phyloP scores from a whole-genome alignment of 2,888 invertebrate genomes.

The Zygothrica quintamaculata region DNA sequence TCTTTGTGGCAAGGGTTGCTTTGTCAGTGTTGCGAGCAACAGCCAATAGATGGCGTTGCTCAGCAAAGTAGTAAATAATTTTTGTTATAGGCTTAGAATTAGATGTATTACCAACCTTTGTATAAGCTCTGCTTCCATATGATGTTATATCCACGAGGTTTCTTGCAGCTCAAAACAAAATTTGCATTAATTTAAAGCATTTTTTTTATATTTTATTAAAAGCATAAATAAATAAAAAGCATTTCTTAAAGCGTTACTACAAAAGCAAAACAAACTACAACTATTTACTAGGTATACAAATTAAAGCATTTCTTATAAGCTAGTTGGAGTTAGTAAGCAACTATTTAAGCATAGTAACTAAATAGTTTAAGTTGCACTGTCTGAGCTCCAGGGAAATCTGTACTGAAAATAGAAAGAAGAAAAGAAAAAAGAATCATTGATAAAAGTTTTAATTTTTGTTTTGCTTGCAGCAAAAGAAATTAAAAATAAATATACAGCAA shows the following conservation, averaged over 20 bases:
- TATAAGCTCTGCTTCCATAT: background rate
- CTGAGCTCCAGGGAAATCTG: slow-evolving; percentile 41
- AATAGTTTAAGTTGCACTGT: slow-evolving; percentile 25
- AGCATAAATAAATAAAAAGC: slow-evolving; percentile 31
- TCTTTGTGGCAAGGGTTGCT: slow-evolving; percentile 34
- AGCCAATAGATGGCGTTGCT: slow-evolving; percentile 63
- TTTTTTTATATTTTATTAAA: slow-evolving; percentile 55
- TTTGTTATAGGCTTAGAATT: slow-evolving; percentile 4
- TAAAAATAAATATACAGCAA: slow-evolving; percentile 20
- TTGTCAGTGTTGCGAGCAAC: slow-evolving; percentile 38
- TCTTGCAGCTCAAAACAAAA: slow-evolving; percentile 23
- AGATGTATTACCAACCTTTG: slow-evolving; percentile 25
- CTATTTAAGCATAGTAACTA: slow-evolving; percentile 53
- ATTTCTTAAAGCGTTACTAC: slow-evolving; percentile 47
- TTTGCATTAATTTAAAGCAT: slow-evolving; percentile 38
- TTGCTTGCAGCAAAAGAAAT: slow-evolving; percentile 36
- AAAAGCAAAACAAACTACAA: slow-evolving; percentile 54
- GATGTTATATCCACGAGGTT: background rate
- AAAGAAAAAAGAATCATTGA: slow-evolving; percentile 19
- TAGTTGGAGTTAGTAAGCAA: slow-evolving; percentile 65
- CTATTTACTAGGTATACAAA: slow-evolving; percentile 20
- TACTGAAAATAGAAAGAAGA: slow-evolving; percentile 50
- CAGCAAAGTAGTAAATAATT: no score
- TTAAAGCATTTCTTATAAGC: slow-evolving; percentile 60
- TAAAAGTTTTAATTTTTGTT: slow-evolving; percentile 56